These are phyloP conservation scores for Stenurella melanura DNA, from an alignment of 2,888 invertebrate species.

Conservation along the genomic window DNA sequence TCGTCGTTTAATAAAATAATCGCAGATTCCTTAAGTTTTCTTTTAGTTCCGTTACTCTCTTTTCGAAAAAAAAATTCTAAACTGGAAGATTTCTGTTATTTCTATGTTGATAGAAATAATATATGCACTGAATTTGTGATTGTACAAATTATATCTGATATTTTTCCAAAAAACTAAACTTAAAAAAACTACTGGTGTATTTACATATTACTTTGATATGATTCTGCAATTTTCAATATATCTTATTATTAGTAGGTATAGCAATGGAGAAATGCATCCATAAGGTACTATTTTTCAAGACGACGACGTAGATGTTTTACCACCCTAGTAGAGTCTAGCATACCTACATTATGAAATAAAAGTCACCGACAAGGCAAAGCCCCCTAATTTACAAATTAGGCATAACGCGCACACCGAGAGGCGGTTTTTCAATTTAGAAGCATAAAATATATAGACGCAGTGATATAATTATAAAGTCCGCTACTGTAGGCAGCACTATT, in stretches of 20 bases:
- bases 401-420: constrained; percentile 35
- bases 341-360: constrained; percentile 15
- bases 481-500: constrained; percentile 65
- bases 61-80: too few species aligned
- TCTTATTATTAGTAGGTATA: background rate
- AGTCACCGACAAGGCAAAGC: constrained; percentile 27
- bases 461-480: constrained; percentile 62
- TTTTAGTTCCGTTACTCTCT: too few species aligned
- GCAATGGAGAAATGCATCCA: background rate
- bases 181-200: background rate
- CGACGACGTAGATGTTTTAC: constrained; percentile 12
- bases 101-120: too few species aligned
- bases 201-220: background rate
- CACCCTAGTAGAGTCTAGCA: constrained; percentile 18
- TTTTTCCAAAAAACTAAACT: too few species aligned
- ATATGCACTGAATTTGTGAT: too few species aligned
- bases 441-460: constrained; percentile 46
- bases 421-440: constrained; percentile 36
- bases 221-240: background rate
- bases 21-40: too few species aligned
- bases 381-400: constrained; percentile 37
- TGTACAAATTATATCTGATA: too few species aligned
- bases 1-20: too few species aligned
- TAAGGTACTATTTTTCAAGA: background rate
- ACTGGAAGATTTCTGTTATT: too few species aligned